Evolutionary conservation across 1,140 invertebrate species (phyloP).

Genomic region (Chrysomallon squamiferum): DNA sequence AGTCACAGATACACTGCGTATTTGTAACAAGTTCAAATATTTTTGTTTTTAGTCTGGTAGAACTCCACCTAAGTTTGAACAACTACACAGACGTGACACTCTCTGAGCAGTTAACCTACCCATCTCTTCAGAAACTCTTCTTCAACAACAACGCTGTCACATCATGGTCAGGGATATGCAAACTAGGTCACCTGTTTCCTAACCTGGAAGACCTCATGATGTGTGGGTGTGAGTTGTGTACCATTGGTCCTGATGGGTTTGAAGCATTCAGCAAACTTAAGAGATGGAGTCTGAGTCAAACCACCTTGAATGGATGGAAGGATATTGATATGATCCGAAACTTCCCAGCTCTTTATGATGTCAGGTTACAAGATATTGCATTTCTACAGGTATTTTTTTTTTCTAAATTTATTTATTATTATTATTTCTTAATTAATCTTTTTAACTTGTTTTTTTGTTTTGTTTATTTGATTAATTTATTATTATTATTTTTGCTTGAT

Average conservation of each 20-base stretch:
- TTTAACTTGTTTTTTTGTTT: too few relatives aligned
- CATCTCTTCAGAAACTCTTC: conserved; percentile 29
- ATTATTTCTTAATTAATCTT: too few relatives aligned
- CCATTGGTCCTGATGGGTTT: conserved; percentile 10
- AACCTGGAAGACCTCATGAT: conserved; percentile 82
- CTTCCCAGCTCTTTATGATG: conserved; percentile 81
- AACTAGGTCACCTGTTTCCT: conserved; percentile 80
- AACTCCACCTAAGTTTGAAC: conserved; percentile 85
- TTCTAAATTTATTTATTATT: too few relatives aligned
- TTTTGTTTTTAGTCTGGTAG: conserved; percentile 71
- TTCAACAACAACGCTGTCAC: conserved; percentile 74
- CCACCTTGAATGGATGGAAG: conserved; percentile 81
- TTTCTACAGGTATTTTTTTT: conserved; percentile 68
- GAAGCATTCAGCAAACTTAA: conserved; percentile 71
- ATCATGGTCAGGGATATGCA: conserved; percentile 81
- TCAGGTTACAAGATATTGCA: conserved; percentile 74
- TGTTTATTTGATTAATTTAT: too few relatives aligned
- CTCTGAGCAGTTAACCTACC: conserved; percentile 63
- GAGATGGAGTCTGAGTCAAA: conserved; percentile 85
- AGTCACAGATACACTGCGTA: too few relatives aligned
- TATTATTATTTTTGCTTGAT: too few relatives aligned
- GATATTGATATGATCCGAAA: conserved; percentile 83
- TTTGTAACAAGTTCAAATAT: too few relatives aligned
- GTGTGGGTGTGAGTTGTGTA: conserved; percentile 74
- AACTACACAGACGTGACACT: conserved; percentile 80